A percentile compares a stretch with the other conserved stretches of the same genome.
These are phyloP conservation scores for Harpagus bidentatus DNA, from an alignment of 2,113 vertebrate species.

Conservation along the genomic window DNA sequence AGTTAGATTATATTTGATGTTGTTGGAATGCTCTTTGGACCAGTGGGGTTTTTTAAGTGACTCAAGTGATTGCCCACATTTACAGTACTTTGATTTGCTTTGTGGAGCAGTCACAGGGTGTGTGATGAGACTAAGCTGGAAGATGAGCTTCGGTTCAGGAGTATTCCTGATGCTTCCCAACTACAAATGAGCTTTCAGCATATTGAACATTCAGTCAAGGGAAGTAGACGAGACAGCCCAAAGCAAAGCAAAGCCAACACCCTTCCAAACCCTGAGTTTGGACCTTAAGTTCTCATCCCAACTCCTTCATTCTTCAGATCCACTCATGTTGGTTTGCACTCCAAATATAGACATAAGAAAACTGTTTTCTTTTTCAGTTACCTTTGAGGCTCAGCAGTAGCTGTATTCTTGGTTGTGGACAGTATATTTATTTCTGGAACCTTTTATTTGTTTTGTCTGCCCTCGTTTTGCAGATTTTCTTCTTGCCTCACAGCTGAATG, in stretches of 20 bases:
- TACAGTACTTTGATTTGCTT: not conserved
- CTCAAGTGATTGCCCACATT: not conserved
- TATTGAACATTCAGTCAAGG: not conserved
- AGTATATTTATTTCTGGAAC: not conserved
- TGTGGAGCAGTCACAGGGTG: not conserved
- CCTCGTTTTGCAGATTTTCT: not conserved
- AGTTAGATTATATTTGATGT: not conserved
- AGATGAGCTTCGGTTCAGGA: not conserved
- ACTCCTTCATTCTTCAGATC: not conserved
- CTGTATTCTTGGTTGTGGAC: not conserved
- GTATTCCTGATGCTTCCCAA: not conserved
- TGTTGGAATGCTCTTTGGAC: not conserved
- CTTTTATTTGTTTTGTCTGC: not conserved
- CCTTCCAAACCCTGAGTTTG: not conserved
- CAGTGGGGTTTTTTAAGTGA: not conserved
- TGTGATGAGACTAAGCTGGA: not conserved
- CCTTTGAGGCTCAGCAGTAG: not conserved
- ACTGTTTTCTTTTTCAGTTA: not conserved
- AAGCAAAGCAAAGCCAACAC: not conserved
- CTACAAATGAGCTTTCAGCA: not conserved
- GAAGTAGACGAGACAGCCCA: not conserved
- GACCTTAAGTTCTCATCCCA: not conserved
- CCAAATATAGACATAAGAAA: not conserved
- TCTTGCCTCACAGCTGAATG: not conserved
- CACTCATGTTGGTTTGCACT: not conserved